Base-by-base conservation (phyloP, 1,140 invertebrate species). In the Drosophila tristis region DNA sequence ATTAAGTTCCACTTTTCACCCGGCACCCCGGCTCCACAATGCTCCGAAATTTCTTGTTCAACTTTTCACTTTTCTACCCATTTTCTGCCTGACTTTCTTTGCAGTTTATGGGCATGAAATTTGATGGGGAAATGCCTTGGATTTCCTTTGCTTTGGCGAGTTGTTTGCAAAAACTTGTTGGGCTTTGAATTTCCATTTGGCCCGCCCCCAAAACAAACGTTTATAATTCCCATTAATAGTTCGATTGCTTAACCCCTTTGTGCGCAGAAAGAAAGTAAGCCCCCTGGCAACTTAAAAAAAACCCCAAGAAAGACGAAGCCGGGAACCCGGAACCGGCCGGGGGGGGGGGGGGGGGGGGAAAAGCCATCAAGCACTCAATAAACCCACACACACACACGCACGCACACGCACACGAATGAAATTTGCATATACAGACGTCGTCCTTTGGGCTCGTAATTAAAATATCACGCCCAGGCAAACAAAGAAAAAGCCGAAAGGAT, bases 381-480 rank as follows among this genome's bases (percentile, higher is more conserved):
- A 74, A 71, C 74, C 31, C 49, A 68, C 63, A 55, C 20, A 56
- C 23, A 60, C 15, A 61, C 49, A 61, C 51, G 58, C 60, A 62
- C 39, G 59, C 23, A 60, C 15, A 61, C 49, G 64, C 51, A 61
- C 60, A 62, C 39, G 59, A 39, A 13, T 13, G 11, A 5, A 11
- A 58, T 65, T 64, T 67, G 73, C 55, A 89, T 76, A 70, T 57
- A 62, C 78, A 77, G 67, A 44, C 35, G 58, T 70, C 66, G 50
- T 73, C 45, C 35, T 13, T 39, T 39, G 35, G 59, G 62, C 62
- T 73, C 73, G 79, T 87, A 87, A 87, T 89, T 87, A 87, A 87
- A 87, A 87, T 89, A 89, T 87, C 79, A 84, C 85, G 76, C 84
- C 84, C 84, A 85, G 65, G 50, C 80, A 86, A 76, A 80, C 59